Evolutionary conservation across 2,888 invertebrate genomes (phyloP).

Genomic region (Apamea monoglypha): DNA sequence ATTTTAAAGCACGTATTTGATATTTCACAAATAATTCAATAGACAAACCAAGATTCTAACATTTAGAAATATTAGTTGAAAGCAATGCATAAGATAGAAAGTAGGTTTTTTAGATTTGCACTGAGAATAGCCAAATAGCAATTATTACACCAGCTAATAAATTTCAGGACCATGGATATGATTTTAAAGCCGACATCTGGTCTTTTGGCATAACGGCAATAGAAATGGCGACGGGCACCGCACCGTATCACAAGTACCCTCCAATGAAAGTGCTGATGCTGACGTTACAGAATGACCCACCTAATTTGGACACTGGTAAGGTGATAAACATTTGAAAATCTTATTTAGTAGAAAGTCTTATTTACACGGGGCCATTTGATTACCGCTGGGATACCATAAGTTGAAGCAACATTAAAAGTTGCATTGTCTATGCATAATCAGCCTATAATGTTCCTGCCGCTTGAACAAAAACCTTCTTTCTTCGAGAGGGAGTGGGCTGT

Average conservation of each 20-base stretch:
- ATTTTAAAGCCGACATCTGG: constrained; percentile 97
- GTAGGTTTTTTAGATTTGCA: constrained; percentile 25
- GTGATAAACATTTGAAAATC: constrained; percentile 10
- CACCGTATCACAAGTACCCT: constrained; percentile 99
- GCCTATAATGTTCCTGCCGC: neutral
- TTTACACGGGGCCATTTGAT: neutral
- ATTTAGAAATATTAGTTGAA: neutral
- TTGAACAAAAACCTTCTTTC: neutral
- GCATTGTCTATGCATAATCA: too few species aligned
- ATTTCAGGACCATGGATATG: constrained; percentile 97
- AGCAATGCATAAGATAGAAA: neutral
- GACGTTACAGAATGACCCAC: constrained; percentile 99
- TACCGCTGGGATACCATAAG: neutral
- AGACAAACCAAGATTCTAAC: neutral
- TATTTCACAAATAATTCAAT: neutral
- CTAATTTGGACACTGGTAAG: constrained; percentile 96
- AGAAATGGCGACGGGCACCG: constrained; percentile 99
- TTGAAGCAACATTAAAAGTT: neutral
- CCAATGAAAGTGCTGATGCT: constrained; percentile 99
- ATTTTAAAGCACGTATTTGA: neutral
- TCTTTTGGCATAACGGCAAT: constrained; percentile 98
- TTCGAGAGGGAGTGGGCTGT: too few species aligned
- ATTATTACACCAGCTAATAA: constrained; percentile 34
- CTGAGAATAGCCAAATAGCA: neutral
- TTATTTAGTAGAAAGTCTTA: neutral